Conservation (phyloP, 2,113 vertebrate species). For the Dasyurus viverrinus region DNA sequence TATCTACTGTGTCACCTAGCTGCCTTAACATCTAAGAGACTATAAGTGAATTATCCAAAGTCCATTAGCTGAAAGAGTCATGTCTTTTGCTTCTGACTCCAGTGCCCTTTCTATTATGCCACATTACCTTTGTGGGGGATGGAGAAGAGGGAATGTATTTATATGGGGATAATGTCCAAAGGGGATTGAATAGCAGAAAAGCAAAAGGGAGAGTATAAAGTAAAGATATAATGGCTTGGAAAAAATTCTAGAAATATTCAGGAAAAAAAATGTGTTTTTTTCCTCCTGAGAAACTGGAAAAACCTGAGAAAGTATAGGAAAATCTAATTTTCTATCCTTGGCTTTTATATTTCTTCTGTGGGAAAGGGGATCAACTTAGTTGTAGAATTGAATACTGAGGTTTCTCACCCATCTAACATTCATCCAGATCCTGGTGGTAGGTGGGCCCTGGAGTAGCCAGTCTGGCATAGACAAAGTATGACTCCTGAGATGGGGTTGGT, state of each 20-base stretch:
- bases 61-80: neutral
- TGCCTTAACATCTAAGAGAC: neutral
- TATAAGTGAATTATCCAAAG: neutral
- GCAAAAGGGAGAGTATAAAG: neutral
- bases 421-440: constrained; percentile 80
- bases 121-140: neutral
- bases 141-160: neutral
- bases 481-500: constrained; percentile 77
- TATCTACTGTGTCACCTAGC: neutral
- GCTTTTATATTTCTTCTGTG: neutral
- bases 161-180: neutral
- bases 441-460: constrained; percentile 80
- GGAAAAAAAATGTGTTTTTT: neutral
- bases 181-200: neutral
- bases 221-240: neutral
- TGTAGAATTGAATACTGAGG: neutral
- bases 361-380: neutral
- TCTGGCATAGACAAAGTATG: constrained; percentile 79
- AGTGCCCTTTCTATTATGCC: neutral
- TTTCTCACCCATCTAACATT: constrained; percentile 81
- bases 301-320: neutral
- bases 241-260: neutral
- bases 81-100: neutral
- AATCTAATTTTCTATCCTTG: neutral
- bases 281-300: neutral